Evolutionary conservation across 2,888 invertebrate species (phyloP).

Genomic region (Pachydiplax longipennis): DNA sequence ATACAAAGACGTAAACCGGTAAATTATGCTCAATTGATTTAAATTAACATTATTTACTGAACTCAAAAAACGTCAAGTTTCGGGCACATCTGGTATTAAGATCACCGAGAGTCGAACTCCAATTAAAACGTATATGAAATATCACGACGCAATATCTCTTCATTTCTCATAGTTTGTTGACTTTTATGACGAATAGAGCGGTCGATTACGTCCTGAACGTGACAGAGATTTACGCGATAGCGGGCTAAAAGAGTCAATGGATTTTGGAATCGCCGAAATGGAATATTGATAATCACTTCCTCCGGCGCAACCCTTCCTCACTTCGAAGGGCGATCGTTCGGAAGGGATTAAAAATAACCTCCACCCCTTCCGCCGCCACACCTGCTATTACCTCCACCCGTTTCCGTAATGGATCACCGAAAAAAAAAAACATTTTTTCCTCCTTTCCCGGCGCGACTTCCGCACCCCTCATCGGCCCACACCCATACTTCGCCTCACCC

Average conservation of each 20-base stretch:
- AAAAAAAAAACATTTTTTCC: not conserved
- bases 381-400: not conserved
- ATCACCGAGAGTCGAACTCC: too few relatives aligned
- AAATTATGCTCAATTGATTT: too few relatives aligned
- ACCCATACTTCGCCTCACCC: not conserved
- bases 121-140: too few relatives aligned
- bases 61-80: too few relatives aligned
- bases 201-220: not conserved
- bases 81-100: too few relatives aligned
- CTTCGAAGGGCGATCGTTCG: not conserved
- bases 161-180: not conserved
- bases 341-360: conserved; percentile 17
- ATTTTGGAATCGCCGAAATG: not conserved
- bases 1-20: too few relatives aligned
- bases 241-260: not conserved
- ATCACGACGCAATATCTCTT: not conserved
- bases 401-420: conserved; percentile 39
- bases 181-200: not conserved
- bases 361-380: not conserved
- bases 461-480: not conserved
- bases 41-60: too few relatives aligned
- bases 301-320: not conserved
- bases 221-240: not conserved
- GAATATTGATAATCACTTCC: not conserved
- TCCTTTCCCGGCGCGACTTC: not conserved